Conservation (phyloP, 1,140 invertebrate genomes). For the Bathynomus jamesi region DNA sequence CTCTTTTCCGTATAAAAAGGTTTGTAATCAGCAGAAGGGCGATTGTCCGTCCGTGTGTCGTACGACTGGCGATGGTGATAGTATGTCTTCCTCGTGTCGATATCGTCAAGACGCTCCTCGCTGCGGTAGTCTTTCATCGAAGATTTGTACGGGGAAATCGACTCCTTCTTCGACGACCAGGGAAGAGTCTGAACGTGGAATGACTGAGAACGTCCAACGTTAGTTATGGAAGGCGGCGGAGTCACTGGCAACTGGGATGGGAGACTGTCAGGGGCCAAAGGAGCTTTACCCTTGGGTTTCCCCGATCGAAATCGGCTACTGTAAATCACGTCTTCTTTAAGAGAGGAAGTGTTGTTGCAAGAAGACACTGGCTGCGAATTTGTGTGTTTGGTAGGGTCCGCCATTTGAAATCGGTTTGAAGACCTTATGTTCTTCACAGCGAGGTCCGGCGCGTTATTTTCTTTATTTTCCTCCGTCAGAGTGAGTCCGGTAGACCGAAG, state of each 20-base stretch:
- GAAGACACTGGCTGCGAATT: slow-evolving; percentile 6
- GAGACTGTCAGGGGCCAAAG: slow-evolving; percentile 4
- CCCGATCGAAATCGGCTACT: slow-evolving; percentile 23
- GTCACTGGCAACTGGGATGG: neutral
- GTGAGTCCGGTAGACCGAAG: slow-evolving; percentile 28
- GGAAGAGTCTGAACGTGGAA: slow-evolving; percentile 18
- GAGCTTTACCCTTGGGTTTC: slow-evolving; percentile 12
- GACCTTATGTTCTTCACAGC: slow-evolving; percentile 7
- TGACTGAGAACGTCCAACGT: slow-evolving; percentile 30
- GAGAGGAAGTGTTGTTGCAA: neutral
- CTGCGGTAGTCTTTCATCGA: slow-evolving; percentile 25
- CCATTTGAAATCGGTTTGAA: neutral
- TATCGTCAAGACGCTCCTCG: slow-evolving; percentile 21
- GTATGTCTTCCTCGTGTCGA: slow-evolving; percentile 6
- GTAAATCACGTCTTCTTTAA: slow-evolving; percentile 14
- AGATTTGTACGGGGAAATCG: slow-evolving; percentile 13
- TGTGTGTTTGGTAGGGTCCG: neutral
- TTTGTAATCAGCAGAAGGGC: slow-evolving; percentile 13
- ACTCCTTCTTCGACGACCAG: slow-evolving; percentile 14
- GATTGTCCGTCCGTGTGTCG: neutral
- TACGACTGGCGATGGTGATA: slow-evolving; percentile 12
- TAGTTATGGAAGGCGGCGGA: slow-evolving; percentile 2
- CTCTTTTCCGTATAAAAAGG: too few relatives aligned
- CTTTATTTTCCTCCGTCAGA: slow-evolving; percentile 19
- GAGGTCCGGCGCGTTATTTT: slow-evolving; percentile 12